Evolutionary conservation across 2,888 invertebrate species (phyloP).

Genomic region (Timandra comae): DNA sequence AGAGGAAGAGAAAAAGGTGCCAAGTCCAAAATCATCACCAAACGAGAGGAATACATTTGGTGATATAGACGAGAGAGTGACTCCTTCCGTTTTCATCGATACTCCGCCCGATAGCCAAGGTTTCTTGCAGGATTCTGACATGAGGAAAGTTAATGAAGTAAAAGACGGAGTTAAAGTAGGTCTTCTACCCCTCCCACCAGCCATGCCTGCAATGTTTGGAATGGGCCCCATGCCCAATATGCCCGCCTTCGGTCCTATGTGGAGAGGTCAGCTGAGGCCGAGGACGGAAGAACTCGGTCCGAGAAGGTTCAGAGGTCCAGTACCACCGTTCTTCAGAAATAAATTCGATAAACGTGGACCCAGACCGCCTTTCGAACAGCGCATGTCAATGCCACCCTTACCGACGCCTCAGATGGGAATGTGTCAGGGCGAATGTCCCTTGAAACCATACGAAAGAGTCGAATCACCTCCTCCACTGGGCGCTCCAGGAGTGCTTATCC

Average conservation of each 20-base stretch:
- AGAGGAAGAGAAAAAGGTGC: slow-evolving; percentile 57
- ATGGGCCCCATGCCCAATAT: slow-evolving; percentile 2
- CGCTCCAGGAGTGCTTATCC: slow-evolving; percentile 48
- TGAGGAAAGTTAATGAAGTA: slow-evolving; percentile 41
- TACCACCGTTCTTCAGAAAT: slow-evolving; percentile 47
- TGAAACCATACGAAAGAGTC: slow-evolving; percentile 49
- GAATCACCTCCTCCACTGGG: slow-evolving; percentile 58
- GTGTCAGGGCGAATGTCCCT: slow-evolving; percentile 53
- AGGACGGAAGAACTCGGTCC: slow-evolving; percentile 51
- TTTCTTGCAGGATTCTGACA: slow-evolving; percentile 53
- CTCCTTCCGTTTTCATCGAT: slow-evolving; percentile 48
- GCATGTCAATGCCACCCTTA: slow-evolving; percentile 39
- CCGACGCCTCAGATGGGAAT: slow-evolving; percentile 56
- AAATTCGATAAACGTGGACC: slow-evolving; percentile 43
- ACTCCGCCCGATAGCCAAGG: slow-evolving; percentile 47
- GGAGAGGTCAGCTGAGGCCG: slow-evolving; percentile 53
- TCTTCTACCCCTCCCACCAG: slow-evolving; percentile 45
- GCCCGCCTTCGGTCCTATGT: slow-evolving; percentile 37
- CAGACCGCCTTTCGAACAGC: slow-evolving; percentile 45
- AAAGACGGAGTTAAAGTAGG: slow-evolving; percentile 28
- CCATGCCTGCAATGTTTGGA: slow-evolving; percentile 40
- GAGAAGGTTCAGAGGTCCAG: slow-evolving; percentile 49
- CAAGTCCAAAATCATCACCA: slow-evolving; percentile 66
- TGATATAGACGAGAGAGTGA: slow-evolving; percentile 72
- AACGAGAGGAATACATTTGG: slow-evolving; percentile 54